These are phyloP conservation scores for Chaetodon trifasciatus DNA, from an alignment of 2,797 vertebrate species.

Conservation along the genomic window DNA sequence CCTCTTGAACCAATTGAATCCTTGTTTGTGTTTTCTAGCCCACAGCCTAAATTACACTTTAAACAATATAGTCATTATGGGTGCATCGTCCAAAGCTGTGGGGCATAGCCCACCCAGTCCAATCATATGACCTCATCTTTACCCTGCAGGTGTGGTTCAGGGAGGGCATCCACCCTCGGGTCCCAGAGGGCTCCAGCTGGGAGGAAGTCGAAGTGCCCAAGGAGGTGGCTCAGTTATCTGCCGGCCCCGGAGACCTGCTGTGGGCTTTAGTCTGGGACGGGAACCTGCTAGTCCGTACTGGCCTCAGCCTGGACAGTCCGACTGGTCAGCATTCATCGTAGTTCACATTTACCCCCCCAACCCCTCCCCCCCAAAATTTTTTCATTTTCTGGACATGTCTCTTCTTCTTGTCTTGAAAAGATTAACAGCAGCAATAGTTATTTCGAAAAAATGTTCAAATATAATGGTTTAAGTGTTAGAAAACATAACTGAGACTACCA, in stretches of 20 bases:
- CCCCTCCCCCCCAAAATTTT: too few species aligned
- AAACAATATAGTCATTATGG: background rate
- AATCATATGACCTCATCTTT: background rate
- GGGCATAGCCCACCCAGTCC: background rate
- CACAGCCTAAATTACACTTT: too few species aligned
- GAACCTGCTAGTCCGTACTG: constrained; percentile 93
- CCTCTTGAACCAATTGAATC: background rate
- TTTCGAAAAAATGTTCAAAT: background rate
- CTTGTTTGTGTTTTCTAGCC: background rate
- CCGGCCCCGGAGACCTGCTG: constrained; percentile 94
- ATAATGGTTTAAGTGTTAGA: background rate
- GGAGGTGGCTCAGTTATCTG: constrained; percentile 94
- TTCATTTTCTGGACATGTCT: background rate
- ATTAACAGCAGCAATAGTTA: background rate
- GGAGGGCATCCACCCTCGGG: constrained; percentile 91
- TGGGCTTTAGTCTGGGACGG: constrained; percentile 98
- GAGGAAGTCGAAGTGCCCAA: constrained; percentile 89
- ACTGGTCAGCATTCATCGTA: constrained; percentile 70
- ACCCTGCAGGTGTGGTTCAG: constrained; percentile 93
- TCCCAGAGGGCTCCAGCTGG: constrained; percentile 94
- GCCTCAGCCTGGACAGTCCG: constrained; percentile 91
- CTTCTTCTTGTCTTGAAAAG: background rate
- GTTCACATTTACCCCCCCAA: constrained; percentile 1
- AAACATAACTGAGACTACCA: background rate
- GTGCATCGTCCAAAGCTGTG: background rate